Evolutionary conservation across 37 sponge, comb jelly and placozoan species (phyloP).

Genomic region (Tethya wilhelma): DNA sequence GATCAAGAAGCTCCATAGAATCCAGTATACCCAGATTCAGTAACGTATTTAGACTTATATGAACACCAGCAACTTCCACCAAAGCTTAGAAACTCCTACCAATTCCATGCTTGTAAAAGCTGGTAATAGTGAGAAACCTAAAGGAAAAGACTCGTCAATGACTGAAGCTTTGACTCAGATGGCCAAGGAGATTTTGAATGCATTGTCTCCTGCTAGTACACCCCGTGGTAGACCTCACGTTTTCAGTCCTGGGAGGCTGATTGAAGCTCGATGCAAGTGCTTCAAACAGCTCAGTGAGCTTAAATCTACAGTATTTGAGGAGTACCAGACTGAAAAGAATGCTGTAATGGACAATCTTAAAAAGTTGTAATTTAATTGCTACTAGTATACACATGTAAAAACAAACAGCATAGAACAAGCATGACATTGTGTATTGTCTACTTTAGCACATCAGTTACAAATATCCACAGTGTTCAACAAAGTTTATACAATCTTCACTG

Average conservation of each 20-base stretch:
- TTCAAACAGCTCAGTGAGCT: neutral
- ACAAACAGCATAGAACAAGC: no score
- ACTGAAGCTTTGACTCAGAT: neutral
- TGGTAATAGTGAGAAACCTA: neutral
- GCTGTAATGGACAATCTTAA: no score
- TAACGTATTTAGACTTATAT: no score
- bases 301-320: no score
- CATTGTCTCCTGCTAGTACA: neutral
- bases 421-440: no score
- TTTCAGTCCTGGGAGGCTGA: neutral
- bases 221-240: neutral
- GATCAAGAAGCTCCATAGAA: no score
- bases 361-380: no score
- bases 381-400: no score
- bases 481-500: constrained; percentile 2
- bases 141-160: neutral
- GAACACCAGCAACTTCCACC: no score
- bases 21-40: no score
- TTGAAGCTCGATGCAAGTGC: neutral
- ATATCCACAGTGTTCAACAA: constrained; percentile 15
- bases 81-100: neutral
- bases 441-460: neutral
- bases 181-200: neutral
- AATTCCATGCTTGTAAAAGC: neutral
- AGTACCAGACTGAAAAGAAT: no score